phyloP scores from a whole-genome alignment of 2,797 vertebrate species.

The Manis pentadactyla region DNA sequence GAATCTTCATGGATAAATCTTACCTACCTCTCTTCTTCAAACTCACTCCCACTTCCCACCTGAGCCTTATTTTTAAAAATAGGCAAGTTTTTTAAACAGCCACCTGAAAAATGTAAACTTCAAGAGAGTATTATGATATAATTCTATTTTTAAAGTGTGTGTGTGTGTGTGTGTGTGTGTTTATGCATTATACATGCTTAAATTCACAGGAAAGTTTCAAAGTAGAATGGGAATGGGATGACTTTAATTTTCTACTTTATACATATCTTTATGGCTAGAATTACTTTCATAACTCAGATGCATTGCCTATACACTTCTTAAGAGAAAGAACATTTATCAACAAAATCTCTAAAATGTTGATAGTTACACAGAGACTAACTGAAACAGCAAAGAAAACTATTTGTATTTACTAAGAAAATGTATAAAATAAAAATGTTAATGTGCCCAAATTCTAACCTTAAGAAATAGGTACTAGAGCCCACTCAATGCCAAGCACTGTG shows the following conservation, averaged over 20 bases:
- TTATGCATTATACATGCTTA: neutral
- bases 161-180: too few relatives aligned
- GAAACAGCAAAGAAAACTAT: slow-evolving; percentile 35
- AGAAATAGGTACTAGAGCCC: neutral
- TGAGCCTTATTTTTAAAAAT: slow-evolving; percentile 41
- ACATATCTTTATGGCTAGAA: neutral
- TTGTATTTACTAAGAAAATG: neutral
- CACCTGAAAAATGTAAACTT: slow-evolving; percentile 56
- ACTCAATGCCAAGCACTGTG: neutral
- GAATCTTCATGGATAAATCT: slow-evolving; percentile 8
- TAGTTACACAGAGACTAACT: neutral
- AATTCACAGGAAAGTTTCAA: slow-evolving; percentile 48
- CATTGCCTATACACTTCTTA: slow-evolving; percentile 11
- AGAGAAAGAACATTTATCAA: slow-evolving; percentile 3
- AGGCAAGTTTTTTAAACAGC: slow-evolving; percentile 30
- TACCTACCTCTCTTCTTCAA: neutral
- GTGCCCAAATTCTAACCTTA: neutral
- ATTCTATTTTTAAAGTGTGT: neutral
- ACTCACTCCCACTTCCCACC: slow-evolving; percentile 13
- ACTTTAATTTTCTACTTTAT: slow-evolving; percentile 46
- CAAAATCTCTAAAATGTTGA: slow-evolving; percentile 25
- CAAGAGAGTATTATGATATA: neutral
- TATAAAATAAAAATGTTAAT: slow-evolving; percentile 29
- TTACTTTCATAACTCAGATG: slow-evolving; percentile 23
- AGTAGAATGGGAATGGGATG: neutral